Percentiles rank a stretch among this genome's conserved stretches.
These are phyloP conservation scores for Acanthornis magna DNA, from an alignment of 2,797 vertebrate genomes.

Conservation along the genomic window DNA sequence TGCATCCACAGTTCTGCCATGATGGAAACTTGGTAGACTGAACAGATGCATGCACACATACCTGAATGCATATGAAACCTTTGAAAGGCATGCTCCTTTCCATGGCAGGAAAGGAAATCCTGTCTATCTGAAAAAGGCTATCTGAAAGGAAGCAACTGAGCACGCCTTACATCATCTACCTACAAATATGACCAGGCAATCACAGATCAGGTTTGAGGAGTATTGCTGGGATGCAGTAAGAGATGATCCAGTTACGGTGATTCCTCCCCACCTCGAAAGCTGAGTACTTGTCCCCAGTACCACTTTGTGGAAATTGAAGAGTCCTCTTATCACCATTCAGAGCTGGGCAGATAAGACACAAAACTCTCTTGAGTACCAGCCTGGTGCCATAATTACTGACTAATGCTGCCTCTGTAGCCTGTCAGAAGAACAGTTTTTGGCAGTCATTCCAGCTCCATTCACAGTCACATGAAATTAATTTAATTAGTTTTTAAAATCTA, in stretches of 20 bases:
- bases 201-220: not conserved
- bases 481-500: constrained; percentile 22
- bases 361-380: not conserved
- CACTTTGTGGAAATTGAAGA: not conserved
- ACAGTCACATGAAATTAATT: constrained; percentile 43
- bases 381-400: constrained; percentile 8
- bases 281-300: not conserved
- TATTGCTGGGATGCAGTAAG: not conserved
- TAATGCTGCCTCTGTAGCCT: constrained; percentile 39
- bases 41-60: not conserved
- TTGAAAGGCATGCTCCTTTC: not conserved
- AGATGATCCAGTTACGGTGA: not conserved
- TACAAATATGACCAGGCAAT: not conserved
- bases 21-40: not conserved
- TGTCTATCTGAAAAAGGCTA: not conserved
- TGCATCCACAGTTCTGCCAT: not conserved
- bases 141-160: not conserved
- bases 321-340: not conserved
- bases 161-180: not conserved
- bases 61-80: not conserved
- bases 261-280: not conserved
- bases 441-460: constrained; percentile 23
- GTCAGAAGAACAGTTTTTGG: constrained; percentile 28
- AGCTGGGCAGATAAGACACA: not conserved
- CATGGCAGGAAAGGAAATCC: not conserved